phyloP scores from a whole-genome alignment of 2,888 invertebrate genomes.

The Poecilus cupreus region DNA sequence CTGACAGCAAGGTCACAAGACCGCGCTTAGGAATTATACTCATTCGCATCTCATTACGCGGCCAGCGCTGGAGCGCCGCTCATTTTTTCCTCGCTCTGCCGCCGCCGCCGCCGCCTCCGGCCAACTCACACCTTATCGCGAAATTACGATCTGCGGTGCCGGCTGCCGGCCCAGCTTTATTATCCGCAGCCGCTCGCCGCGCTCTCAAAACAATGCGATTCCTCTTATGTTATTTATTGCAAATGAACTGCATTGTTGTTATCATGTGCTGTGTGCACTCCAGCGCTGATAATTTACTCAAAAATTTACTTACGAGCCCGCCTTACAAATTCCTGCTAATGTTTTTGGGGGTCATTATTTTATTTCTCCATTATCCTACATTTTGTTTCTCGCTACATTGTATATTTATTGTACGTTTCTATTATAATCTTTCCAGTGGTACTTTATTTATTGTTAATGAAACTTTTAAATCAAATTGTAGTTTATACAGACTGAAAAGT shows the following conservation, averaged over 20 bases:
- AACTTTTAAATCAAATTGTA: too few species aligned
- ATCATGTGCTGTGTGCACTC: neutral
- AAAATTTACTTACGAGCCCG: neutral
- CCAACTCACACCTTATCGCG: constrained; percentile 22
- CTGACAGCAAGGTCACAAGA: constrained; percentile 50
- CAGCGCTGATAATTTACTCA: neutral
- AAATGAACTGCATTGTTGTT: constrained; percentile 46
- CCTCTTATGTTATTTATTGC: constrained; percentile 51
- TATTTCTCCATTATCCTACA: too few species aligned
- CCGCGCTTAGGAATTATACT: constrained; percentile 48
- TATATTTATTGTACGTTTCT: too few species aligned
- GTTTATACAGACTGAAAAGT: too few species aligned
- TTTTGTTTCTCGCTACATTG: too few species aligned
- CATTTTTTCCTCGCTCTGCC: constrained; percentile 40
- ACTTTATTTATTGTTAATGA: too few species aligned
- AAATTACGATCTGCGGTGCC: constrained; percentile 43
- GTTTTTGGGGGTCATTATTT: too few species aligned
- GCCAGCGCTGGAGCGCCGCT: constrained; percentile 31
- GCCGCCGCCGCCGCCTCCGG: neutral
- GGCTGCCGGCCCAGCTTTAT: constrained; percentile 1
- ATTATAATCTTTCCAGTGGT: too few species aligned
- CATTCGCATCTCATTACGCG: constrained; percentile 57
- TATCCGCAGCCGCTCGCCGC: neutral
- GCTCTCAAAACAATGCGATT: constrained; percentile 51
- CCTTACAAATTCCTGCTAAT: neutral